phyloP scores from a whole-genome alignment of 30 jellyfish, hydroid and myxozoan species.

The Hydractinia symbiolongicarpus region DNA sequence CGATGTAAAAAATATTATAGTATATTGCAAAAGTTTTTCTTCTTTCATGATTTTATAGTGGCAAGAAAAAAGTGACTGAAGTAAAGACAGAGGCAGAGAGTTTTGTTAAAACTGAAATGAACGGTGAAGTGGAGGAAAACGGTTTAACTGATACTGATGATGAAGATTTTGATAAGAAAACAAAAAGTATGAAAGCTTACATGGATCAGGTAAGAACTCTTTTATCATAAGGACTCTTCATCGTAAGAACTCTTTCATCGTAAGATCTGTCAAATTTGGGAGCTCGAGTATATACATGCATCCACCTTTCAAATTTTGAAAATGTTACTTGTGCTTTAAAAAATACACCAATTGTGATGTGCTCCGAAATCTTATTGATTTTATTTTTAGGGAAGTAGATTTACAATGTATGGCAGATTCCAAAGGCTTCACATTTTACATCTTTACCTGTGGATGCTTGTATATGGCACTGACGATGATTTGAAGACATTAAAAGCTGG shows the following conservation, averaged over 20 bases:
- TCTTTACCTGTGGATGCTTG: constrained; percentile 65
- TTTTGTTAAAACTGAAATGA: too few species aligned
- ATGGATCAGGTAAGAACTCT: background rate
- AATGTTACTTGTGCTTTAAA: too few species aligned
- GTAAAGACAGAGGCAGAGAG: too few species aligned
- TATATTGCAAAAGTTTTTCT: too few species aligned
- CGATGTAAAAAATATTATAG: too few species aligned
- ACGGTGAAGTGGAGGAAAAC: too few species aligned
- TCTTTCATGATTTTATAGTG: too few species aligned
- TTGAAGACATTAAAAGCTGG: background rate
- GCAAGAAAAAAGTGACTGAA: too few species aligned
- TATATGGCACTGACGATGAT: constrained; percentile 69
- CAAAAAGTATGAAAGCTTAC: constrained; percentile 8
- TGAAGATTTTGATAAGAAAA: constrained; percentile 42
- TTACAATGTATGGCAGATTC: constrained; percentile 40
- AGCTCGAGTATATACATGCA: too few species aligned
- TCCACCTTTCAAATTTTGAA: too few species aligned
- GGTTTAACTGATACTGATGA: constrained; percentile 60
- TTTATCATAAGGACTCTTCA: background rate
- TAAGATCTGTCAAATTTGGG: too few species aligned
- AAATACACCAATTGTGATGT: background rate
- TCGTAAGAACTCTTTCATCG: too few species aligned
- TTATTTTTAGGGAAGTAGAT: constrained; percentile 11
- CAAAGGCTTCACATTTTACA: constrained; percentile 53
- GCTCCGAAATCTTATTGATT: background rate